Evolutionary conservation across 2,113 vertebrate species (phyloP).

Genomic region (Panthera tigris): DNA sequence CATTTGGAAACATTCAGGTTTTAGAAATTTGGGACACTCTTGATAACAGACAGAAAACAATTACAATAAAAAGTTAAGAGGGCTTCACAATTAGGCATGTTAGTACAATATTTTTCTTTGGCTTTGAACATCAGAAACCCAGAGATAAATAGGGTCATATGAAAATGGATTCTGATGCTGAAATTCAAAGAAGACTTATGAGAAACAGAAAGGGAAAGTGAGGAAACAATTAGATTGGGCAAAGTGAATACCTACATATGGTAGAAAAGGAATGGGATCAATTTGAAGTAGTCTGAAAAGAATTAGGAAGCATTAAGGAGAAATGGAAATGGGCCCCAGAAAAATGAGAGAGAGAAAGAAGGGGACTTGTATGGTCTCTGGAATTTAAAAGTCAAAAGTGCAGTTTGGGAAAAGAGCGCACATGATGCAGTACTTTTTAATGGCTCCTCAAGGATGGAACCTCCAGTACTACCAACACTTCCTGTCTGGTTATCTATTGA

Average conservation of each 20-base stretch:
- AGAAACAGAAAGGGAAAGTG: not conserved
- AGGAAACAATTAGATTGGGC: not conserved
- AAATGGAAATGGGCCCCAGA: not conserved
- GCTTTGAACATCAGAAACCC: not conserved
- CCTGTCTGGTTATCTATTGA: not conserved
- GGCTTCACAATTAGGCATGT: not conserved
- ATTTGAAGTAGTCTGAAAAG: not conserved
- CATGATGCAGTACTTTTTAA: not conserved
- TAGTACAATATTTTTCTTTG: not conserved
- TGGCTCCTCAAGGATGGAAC: not conserved
- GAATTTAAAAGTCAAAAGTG: not conserved
- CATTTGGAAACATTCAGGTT: not conserved
- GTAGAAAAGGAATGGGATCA: not conserved
- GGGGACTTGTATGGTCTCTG: not conserved
- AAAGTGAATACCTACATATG: not conserved
- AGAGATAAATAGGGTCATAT: not conserved
- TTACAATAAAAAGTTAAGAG: not conserved
- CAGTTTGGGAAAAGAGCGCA: not conserved
- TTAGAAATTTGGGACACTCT: not conserved
- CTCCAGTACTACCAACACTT: not conserved
- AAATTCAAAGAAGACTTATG: not conserved
- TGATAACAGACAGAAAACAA: not conserved
- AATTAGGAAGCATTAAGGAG: not conserved
- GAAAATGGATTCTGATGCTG: not conserved
- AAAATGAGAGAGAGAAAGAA: not conserved